Conservation (phyloP, 30 jellyfish, hydroid and myxozoan genomes). For the Cassiopea andromeda region DNA sequence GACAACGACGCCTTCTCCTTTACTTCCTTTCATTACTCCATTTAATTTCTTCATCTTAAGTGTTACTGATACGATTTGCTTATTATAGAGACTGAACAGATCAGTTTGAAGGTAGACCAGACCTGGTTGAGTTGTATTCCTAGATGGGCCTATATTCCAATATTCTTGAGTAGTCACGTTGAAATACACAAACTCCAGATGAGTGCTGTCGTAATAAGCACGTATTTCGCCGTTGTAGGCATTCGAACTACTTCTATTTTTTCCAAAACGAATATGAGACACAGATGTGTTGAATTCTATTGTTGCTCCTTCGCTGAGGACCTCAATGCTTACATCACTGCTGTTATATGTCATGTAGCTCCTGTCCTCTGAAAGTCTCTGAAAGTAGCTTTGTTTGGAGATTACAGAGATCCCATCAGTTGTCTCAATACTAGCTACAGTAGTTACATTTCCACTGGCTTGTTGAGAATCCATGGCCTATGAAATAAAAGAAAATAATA, state of each 20-base stretch:
- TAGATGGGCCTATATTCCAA: not conserved
- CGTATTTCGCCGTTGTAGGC: not conserved
- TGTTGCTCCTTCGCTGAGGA: not conserved
- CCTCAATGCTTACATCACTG: not conserved
- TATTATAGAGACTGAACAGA: not conserved
- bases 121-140: not conserved
- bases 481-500: not conserved
- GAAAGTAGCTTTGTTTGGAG: not conserved
- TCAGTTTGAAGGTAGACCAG: not conserved
- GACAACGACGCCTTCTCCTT: not conserved
- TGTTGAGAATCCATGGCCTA: conserved; percentile 2
- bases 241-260: not conserved
- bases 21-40: not conserved
- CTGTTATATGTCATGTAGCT: not conserved
- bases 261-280: not conserved
- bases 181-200: not conserved
- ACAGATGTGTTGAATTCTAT: not conserved
- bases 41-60: not conserved
- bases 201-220: not conserved
- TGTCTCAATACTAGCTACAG: not conserved
- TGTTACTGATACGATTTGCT: not conserved
- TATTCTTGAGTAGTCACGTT: not conserved
- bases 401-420: not conserved
- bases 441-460: not conserved
- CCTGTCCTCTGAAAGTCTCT: not conserved